phyloP scores from a whole-genome alignment of 1,140 invertebrate genomes.

The Tigriopus japonicus region DNA sequence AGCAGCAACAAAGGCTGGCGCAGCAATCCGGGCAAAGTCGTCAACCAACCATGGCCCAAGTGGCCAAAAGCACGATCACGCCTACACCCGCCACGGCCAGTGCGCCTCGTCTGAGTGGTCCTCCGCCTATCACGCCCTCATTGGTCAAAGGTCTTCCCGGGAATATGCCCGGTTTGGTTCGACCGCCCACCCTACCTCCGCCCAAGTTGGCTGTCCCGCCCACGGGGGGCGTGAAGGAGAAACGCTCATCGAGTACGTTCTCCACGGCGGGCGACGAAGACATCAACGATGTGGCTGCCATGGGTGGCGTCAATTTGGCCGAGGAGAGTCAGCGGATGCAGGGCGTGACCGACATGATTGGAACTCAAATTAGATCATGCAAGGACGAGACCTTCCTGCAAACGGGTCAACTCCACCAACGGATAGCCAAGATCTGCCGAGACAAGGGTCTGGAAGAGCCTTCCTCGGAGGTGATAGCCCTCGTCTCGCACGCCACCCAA shows the following conservation, averaged over 20 bases:
- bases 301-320: slow-evolving; percentile 95
- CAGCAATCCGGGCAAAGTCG: no score
- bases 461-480: slow-evolving; percentile 59
- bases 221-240: slow-evolving; percentile 12
- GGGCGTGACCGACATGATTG: slow-evolving; percentile 82
- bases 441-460: slow-evolving; percentile 66
- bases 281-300: slow-evolving; percentile 95
- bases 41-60: no score
- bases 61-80: no score
- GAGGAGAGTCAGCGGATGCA: slow-evolving; percentile 90
- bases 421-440: slow-evolving; percentile 52
- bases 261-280: slow-evolving; percentile 46
- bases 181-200: slow-evolving; percentile 11
- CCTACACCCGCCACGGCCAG: no score
- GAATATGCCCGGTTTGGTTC: neutral
- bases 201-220: neutral
- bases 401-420: slow-evolving; percentile 48
- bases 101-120: no score
- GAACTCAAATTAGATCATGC: slow-evolving; percentile 83
- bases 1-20: neutral
- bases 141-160: no score
- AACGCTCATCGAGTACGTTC: slow-evolving; percentile 3
- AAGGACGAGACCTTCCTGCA: slow-evolving; percentile 84
- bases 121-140: no score
- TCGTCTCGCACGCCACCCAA: slow-evolving; percentile 87